Evolutionary conservation across 2,797 vertebrate genomes (phyloP).

Genomic region (Sarcophilus harrisii): DNA sequence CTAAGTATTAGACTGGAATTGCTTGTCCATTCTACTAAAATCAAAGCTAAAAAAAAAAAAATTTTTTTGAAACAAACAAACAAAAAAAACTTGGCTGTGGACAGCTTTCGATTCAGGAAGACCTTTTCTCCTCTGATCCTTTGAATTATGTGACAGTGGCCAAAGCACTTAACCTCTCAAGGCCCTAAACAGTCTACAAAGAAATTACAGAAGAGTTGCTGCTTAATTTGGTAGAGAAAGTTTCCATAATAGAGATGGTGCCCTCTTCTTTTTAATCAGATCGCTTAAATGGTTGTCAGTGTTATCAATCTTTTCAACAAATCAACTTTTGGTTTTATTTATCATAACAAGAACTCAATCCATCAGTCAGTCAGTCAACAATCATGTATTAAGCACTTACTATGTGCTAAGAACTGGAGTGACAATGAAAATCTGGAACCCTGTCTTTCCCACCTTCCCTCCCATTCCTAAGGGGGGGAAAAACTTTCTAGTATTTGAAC

Average conservation of each 20-base stretch:
- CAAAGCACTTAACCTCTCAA: neutral
- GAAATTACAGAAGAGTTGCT: neutral
- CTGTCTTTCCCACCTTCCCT: neutral
- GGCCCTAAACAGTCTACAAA: neutral
- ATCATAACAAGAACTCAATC: neutral
- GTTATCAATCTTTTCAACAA: neutral
- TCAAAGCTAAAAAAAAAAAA: neutral
- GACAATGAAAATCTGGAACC: neutral
- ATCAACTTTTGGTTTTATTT: neutral
- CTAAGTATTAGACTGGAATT: neutral
- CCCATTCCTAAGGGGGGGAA: neutral
- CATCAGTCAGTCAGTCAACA: neutral
- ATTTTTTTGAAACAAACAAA: neutral
- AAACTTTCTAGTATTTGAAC: neutral
- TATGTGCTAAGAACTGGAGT: neutral
- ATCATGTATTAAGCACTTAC: neutral
- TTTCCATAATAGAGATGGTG: neutral
- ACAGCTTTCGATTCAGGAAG: neutral
- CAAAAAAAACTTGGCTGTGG: neutral
- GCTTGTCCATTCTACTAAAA: constrained; percentile 11
- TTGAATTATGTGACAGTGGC: neutral
- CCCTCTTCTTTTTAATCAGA: neutral
- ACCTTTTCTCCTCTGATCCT: neutral
- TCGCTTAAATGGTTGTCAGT: neutral
- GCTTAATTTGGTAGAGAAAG: neutral